Evolutionary conservation across 2,113 vertebrate genomes (phyloP).

Genomic region (Vidua chalybeata): DNA sequence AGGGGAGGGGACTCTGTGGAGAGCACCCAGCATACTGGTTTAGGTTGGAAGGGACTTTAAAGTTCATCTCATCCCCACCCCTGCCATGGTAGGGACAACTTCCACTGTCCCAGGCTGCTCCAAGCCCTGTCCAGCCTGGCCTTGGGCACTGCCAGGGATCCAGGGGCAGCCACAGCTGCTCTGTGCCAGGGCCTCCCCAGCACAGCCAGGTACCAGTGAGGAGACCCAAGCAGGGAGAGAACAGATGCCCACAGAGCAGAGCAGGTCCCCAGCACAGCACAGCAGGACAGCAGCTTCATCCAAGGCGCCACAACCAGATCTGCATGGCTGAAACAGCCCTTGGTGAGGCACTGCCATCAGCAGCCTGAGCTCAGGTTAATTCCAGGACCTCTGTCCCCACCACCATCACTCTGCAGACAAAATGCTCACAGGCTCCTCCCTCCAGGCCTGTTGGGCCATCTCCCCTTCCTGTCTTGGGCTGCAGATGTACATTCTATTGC

Average conservation of each 20-base stretch:
- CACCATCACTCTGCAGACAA: neutral
- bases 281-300: neutral
- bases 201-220: neutral
- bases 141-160: neutral
- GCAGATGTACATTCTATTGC: rapidly evolving
- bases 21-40: neutral
- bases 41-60: neutral
- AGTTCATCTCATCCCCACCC: neutral
- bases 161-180: neutral
- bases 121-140: neutral
- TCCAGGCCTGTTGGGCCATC: neutral
- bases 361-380: neutral
- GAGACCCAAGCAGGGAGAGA: neutral
- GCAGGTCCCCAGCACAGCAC: neutral
- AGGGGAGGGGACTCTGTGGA: neutral
- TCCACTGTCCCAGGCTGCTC: neutral
- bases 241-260: neutral
- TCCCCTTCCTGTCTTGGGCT: neutral
- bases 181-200: neutral
- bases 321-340: neutral
- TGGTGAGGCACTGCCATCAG: neutral
- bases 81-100: neutral
- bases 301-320: rapidly evolving
- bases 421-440: neutral
- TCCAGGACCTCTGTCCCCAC: neutral